Evolutionary conservation across 1,140 invertebrate genomes (phyloP), one percentile per base, ranked within the genome.

Genomic region (Condylostylus longicornis): DNA sequence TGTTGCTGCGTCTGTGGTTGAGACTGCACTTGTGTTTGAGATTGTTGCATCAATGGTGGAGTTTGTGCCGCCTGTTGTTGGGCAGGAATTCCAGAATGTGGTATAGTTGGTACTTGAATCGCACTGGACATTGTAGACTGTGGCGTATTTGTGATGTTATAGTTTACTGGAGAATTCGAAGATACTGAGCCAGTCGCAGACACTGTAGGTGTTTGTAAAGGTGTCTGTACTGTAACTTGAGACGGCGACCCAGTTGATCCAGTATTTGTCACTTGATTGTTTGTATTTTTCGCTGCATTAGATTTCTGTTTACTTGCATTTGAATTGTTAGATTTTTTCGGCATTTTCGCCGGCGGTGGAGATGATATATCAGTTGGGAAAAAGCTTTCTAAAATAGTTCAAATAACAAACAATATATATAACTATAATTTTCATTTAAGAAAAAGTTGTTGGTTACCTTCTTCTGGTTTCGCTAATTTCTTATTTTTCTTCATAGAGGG

Each of bases 401-500:
- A 37, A 31, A n/a, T 13, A 14, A 15, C 23, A 42, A 31, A 18
- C n/a, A 25, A 7, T 25, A 25, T 25, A 25, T n/a, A n/a, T 8
- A 25, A 25, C 23, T 25, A 25, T 25, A 25, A 7, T 7, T 7
- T 25, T 25, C 7, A 8, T 25, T 8, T 8, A 25, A 25, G n/a
- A 8, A 25, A 25, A n/a, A 25, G n/a, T 25, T n/a, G 7, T 27
- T n/a, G 34, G 45, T 48, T 46, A 43, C 58, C 55, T 35, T 58
- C 55, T 23, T 48, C 54, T 5, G 32, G 37, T 35, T 58, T 58
- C 21, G 55, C 46, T 25, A 58, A 58, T 39, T 55, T 55, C 43
- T 56, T 58, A 12, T 47, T 51, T 38, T 58, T 58, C 10, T 58
- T 58, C 5, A 55, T 49, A 12, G 51, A 48, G 21, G 55, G 55